Evolutionary conservation across 2,888 invertebrate genomes (phyloP).

Genomic region (Coelopa pilipes): DNA sequence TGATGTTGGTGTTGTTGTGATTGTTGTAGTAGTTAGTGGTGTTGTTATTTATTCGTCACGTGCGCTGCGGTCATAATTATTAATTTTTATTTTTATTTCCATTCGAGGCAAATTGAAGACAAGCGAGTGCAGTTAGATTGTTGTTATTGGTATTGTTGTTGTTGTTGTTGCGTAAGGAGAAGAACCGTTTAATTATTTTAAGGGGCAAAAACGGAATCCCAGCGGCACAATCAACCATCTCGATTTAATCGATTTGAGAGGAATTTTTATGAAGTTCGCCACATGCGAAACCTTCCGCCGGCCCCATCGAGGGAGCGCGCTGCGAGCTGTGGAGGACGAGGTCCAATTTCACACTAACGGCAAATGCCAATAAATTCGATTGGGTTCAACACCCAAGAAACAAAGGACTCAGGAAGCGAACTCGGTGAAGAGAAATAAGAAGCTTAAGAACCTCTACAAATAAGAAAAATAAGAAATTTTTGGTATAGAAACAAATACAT

Average conservation of each 20-base stretch:
- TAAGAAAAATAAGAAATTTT: too few species aligned
- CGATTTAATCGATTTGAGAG: neutral
- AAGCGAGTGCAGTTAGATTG: neutral
- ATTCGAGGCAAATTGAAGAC: conserved; percentile 3
- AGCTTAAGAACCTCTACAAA: too few species aligned
- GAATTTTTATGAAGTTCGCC: neutral
- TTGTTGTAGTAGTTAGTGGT: neutral
- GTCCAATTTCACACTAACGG: neutral
- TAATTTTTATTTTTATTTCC: conserved; percentile 10
- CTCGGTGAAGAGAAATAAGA: neutral
- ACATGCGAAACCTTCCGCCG: neutral
- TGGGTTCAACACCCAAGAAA: neutral
- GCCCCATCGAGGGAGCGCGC: too few species aligned
- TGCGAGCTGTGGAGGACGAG: too few species aligned
- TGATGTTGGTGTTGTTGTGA: neutral
- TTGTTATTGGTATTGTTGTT: neutral
- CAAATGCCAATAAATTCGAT: neutral
- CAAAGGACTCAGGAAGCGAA: conserved; percentile 15
- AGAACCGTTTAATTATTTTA: neutral
- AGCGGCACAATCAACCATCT: neutral
- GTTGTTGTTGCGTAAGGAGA: neutral
- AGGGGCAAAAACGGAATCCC: neutral
- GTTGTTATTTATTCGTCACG: conserved; percentile 19
- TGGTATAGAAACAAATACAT: too few species aligned
- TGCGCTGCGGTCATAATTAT: conserved; percentile 25